These are phyloP conservation scores for Hydrophis major DNA, from an alignment of 2,797 vertebrate species.

Conservation along the genomic window DNA sequence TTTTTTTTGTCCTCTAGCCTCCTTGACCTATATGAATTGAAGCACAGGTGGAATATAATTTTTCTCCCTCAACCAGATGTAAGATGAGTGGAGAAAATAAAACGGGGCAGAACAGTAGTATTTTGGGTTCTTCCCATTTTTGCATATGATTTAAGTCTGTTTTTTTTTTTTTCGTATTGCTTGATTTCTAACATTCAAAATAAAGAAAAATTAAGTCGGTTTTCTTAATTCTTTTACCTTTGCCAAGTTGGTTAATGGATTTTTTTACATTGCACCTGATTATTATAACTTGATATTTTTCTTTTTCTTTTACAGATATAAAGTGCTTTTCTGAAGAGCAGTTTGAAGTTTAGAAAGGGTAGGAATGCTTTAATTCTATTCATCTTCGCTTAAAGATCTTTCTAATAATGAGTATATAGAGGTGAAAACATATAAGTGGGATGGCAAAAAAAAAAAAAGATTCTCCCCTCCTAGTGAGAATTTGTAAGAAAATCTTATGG, in stretches of 20 bases:
- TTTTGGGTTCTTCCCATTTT: neutral
- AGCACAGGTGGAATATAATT: conserved; percentile 50
- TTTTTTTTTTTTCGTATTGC: neutral
- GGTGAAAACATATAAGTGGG: conserved; percentile 4
- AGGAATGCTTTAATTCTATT: neutral
- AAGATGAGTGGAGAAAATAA: conserved; percentile 46
- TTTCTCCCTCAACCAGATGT: conserved; percentile 22
- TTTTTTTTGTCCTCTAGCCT: neutral
- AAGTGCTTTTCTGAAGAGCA: conserved; percentile 42
- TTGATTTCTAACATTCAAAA: neutral
- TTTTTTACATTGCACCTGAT: neutral
- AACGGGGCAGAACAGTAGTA: conserved; percentile 9
- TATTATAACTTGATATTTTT: neutral
- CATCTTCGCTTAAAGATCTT: neutral
- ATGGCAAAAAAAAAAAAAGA: neutral
- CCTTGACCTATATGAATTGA: conserved; percentile 33
- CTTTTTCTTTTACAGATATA: conserved; percentile 27
- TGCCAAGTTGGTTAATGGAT: neutral
- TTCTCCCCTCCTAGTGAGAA: neutral
- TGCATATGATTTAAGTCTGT: neutral
- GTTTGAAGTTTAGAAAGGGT: conserved; percentile 42
- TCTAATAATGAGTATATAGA: neutral
- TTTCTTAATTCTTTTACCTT: neutral
- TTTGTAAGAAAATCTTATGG: neutral
- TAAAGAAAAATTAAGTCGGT: neutral